Evolutionary conservation across 1,140 invertebrate genomes (phyloP).

Genomic region (Zaprionus gabonicus): DNA sequence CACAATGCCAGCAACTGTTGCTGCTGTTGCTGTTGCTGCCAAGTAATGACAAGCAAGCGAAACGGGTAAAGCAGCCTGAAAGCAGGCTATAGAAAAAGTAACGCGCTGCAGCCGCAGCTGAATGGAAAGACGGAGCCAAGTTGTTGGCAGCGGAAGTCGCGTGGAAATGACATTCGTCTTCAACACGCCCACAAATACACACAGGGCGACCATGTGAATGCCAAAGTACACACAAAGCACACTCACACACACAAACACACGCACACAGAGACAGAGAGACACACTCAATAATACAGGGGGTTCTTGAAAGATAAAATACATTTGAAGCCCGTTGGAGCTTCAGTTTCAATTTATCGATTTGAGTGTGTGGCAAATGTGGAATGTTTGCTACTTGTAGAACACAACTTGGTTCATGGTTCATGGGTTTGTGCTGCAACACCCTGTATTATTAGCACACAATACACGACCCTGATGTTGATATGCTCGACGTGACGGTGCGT

Average conservation of each 20-base stretch:
- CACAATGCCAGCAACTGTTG: slow-evolving; percentile 73
- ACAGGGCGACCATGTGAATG: slow-evolving; percentile 40
- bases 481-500: slow-evolving; percentile 64
- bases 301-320: no score
- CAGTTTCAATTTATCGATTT: not conserved
- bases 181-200: slow-evolving; percentile 44
- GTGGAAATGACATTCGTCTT: slow-evolving; percentile 79
- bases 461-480: slow-evolving; percentile 66
- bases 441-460: slow-evolving; percentile 28
- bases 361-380: not conserved
- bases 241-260: not conserved
- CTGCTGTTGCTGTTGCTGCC: slow-evolving; percentile 40
- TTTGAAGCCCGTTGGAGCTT: no score
- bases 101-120: slow-evolving; percentile 16
- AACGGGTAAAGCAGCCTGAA: slow-evolving; percentile 48
- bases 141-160: slow-evolving; percentile 53
- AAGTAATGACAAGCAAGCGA: slow-evolving; percentile 60
- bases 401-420: not conserved
- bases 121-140: slow-evolving; percentile 26
- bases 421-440: slow-evolving; percentile 2
- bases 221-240: not conserved
- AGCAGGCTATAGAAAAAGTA: slow-evolving; percentile 48
- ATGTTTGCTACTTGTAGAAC: no score
- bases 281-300: slow-evolving; percentile 24
- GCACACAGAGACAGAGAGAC: not conserved